Evolutionary conservation across 53 echinoderm and acorn worm genomes (phyloP).

Genomic region (Holothuria leucospilota): DNA sequence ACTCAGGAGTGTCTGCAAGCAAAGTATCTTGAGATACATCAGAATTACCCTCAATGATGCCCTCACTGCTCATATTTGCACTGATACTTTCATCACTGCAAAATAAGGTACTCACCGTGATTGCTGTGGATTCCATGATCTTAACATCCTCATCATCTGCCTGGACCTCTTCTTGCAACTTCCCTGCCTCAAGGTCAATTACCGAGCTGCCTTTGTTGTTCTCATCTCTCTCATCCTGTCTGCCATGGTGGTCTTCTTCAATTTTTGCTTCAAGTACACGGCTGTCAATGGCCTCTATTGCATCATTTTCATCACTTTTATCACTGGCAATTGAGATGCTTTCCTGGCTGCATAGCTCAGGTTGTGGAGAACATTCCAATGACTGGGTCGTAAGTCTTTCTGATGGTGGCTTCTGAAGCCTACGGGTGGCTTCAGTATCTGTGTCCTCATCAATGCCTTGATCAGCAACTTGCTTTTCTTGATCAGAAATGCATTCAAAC

Average conservation of each 20-base stretch:
- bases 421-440: too few relatives aligned
- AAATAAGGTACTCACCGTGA: conserved; percentile 56
- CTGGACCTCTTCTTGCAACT: conserved; percentile 10
- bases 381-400: too few relatives aligned
- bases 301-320: conserved; percentile 35
- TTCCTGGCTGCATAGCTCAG: too few relatives aligned
- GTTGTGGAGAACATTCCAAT: too few relatives aligned
- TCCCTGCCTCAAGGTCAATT: background rate
- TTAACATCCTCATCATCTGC: conserved; percentile 20
- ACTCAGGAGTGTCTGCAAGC: background rate
- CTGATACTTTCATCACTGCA: conserved; percentile 41
- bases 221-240: background rate
- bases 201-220: too few relatives aligned
- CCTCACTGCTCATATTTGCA: conserved; percentile 4
- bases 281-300: conserved; percentile 24
- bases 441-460: too few relatives aligned
- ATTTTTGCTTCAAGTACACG: conserved; percentile 13
- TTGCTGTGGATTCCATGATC: conserved; percentile 17
- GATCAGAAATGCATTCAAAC: background rate
- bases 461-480: background rate
- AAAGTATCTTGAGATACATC: background rate
- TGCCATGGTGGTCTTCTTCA: background rate
- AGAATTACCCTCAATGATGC: too few relatives aligned
- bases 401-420: too few relatives aligned
- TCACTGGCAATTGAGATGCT: background rate